phyloP scores from a whole-genome alignment of 2,113 vertebrate species.

The Lynx canadensis region DNA sequence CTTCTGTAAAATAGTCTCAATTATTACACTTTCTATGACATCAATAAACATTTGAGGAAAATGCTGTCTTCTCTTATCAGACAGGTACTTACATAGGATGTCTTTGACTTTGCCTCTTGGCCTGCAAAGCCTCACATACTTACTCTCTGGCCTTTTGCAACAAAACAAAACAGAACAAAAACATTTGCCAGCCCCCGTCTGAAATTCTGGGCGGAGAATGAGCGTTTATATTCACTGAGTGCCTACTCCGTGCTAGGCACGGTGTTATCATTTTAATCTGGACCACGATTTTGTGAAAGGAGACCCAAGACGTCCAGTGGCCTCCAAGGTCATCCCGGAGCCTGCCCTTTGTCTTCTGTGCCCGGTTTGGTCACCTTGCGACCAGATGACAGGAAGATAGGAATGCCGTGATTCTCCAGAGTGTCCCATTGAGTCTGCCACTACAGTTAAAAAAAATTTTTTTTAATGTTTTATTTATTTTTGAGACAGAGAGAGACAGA shows the following conservation, averaged over 20 bases:
- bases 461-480: too few species aligned
- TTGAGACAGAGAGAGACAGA: too few species aligned
- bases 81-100: accelerated
- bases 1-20: accelerated
- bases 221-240: accelerated
- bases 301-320: accelerated
- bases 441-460: too few species aligned
- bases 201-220: neutral
- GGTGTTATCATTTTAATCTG: neutral
- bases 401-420: accelerated
- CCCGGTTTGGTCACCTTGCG: accelerated
- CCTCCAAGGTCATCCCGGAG: neutral
- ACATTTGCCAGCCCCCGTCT: accelerated
- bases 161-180: neutral
- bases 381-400: accelerated
- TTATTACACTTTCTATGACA: neutral
- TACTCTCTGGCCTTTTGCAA: neutral
- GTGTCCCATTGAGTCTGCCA: accelerated
- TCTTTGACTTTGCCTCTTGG: neutral
- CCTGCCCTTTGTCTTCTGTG: accelerated
- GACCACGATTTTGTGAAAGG: neutral
- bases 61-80: neutral
- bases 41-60: neutral
- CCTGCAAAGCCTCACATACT: neutral
- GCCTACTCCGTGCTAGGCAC: accelerated